Conservation (phyloP, 2,888 invertebrate genomes). For the Venusia cambrica region DNA sequence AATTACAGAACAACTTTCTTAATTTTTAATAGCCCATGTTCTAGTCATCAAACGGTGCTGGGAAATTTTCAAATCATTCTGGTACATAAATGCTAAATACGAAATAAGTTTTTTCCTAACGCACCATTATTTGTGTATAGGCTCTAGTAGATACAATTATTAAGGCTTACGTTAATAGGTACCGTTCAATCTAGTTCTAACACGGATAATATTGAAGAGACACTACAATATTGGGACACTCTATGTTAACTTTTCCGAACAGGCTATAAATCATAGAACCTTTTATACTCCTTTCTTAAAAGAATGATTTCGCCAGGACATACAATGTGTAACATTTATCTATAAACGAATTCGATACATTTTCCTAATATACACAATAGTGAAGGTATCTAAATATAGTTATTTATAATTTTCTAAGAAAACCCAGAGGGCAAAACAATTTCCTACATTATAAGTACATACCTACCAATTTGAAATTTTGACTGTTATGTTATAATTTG, state of each 20-base stretch:
- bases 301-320: neutral
- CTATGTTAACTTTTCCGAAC: too few species aligned
- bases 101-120: conserved; percentile 39
- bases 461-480: neutral
- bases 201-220: conserved; percentile 30
- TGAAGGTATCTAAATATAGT: conserved; percentile 12
- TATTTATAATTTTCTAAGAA: conserved; percentile 7
- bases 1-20: neutral
- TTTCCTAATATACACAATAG: conserved; percentile 9
- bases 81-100: conserved; percentile 17
- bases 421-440: neutral
- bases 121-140: conserved; percentile 58
- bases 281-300: too few species aligned
- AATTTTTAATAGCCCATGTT: too few species aligned
- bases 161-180: conserved; percentile 69
- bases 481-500: neutral
- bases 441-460: neutral
- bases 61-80: conserved; percentile 23
- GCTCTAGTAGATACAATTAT: conserved; percentile 53
- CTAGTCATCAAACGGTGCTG: too few species aligned
- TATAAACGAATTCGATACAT: conserved; percentile 15
- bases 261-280: too few species aligned
- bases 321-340: conserved; percentile 1
- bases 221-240: conserved; percentile 21
- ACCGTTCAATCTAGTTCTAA: conserved; percentile 52